A percentile compares a stretch with the other conserved stretches of the same genome.
Conservation (phyloP, 2,113 vertebrate genomes). For the Anhinga anhinga region DNA sequence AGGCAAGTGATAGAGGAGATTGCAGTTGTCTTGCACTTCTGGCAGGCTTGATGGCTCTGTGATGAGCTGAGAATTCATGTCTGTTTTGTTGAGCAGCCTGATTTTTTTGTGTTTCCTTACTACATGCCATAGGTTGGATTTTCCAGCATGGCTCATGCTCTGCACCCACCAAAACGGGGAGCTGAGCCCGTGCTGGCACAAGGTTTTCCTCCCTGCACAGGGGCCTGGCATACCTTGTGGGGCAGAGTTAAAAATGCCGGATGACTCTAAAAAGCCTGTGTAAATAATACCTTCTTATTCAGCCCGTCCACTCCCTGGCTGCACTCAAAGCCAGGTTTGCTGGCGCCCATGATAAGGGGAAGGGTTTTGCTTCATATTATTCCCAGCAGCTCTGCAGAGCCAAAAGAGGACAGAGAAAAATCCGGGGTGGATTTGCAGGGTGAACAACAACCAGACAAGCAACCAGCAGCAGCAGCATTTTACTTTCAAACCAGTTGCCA, state of each 20-base stretch:
- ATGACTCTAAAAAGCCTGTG: neutral
- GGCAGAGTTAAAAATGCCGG: neutral
- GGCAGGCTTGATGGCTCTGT: neutral
- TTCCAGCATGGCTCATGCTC: neutral
- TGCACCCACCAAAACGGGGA: accelerated
- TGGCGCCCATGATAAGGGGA: neutral
- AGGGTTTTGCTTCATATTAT: neutral
- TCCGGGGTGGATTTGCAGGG: neutral
- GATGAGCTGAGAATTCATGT: neutral
- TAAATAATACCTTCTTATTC: neutral
- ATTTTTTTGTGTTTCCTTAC: neutral
- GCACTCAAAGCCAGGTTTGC: neutral
- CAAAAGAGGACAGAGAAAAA: neutral
- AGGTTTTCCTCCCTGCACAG: neutral
- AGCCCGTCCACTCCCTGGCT: neutral
- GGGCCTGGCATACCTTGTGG: neutral
- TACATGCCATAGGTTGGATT: neutral
- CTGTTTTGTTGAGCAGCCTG: neutral
- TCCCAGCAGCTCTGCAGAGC: neutral
- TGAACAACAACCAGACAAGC: neutral
- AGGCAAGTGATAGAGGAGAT: neutral
- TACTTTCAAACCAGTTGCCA: neutral
- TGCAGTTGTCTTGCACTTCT: neutral
- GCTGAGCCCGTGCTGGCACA: neutral
- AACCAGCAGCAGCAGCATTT: neutral